Conservation (phyloP, 2,797 vertebrate genomes). For the Glyptemys insculpta region DNA sequence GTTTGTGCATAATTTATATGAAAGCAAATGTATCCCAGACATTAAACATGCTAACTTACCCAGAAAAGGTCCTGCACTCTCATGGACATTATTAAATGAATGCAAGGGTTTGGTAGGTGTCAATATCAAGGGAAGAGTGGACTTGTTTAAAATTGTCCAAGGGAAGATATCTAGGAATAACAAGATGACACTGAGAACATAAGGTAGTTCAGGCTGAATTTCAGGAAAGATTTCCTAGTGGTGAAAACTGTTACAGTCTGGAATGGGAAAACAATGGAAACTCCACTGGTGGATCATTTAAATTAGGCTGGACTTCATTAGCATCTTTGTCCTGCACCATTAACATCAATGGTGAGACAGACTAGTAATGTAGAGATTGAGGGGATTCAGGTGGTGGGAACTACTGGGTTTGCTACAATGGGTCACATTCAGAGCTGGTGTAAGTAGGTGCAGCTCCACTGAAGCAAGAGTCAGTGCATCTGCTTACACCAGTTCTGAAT, state of each 20-base stretch:
- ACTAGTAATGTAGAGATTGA: background rate
- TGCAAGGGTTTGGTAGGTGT: conserved; percentile 30
- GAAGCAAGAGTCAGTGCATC: background rate
- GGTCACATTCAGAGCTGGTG: background rate
- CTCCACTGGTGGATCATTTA: background rate
- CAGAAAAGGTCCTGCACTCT: conserved; percentile 25
- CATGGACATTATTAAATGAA: conserved; percentile 60
- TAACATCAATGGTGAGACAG: background rate
- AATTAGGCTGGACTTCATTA: background rate
- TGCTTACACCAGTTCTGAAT: background rate
- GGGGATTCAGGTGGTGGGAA: background rate
- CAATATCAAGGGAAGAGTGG: conserved; percentile 19
- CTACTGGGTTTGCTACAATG: background rate
- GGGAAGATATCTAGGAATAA: conserved; percentile 2
- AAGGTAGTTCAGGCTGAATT: background rate
- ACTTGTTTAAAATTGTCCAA: conserved; percentile 26
- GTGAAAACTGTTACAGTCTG: background rate
- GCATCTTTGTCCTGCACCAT: background rate
- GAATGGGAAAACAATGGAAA: background rate
- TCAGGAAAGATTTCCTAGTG: background rate
- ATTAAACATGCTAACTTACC: conserved; percentile 54
- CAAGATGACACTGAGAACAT: background rate
- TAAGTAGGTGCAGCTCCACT: background rate
- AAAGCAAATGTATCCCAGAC: conserved; percentile 55
- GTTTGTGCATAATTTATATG: conserved; percentile 54